These are phyloP conservation scores for Xanthia togata DNA, from an alignment of 2,888 invertebrate genomes.

Conservation along the genomic window DNA sequence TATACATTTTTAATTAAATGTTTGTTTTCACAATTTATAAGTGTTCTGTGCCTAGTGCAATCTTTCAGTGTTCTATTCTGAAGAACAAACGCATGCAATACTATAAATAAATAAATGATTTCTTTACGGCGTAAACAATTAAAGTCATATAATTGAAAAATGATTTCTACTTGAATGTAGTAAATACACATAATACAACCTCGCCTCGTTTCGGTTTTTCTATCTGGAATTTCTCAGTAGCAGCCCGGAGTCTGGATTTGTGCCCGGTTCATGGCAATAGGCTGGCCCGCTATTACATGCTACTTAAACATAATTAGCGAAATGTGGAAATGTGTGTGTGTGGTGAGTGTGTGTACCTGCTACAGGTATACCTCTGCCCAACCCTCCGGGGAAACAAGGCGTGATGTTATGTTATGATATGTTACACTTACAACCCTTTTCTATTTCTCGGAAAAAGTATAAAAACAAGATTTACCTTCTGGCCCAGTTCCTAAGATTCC, in stretches of 20 bases:
- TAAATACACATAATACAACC: neutral
- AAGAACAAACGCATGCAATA: neutral
- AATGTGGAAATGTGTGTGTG: no score
- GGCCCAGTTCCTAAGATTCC: conserved; percentile 39
- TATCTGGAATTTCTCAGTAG: no score
- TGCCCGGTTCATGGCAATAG: no score
- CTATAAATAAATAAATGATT: neutral
- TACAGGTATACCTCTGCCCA: no score
- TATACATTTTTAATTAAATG: neutral
- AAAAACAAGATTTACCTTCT: conserved; percentile 24
- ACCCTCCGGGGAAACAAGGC: no score
- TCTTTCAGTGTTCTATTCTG: neutral
- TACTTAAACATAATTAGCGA: no score
- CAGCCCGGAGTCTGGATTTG: no score
- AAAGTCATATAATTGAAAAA: neutral
- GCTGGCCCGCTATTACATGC: no score
- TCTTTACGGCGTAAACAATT: neutral
- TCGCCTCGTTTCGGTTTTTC: no score
- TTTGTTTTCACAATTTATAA: neutral
- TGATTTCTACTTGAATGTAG: neutral
- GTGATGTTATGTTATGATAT: no score
- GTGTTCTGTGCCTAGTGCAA: no score
- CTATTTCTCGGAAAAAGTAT: neutral
- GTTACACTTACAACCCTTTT: neutral
- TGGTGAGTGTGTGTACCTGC: no score